Base-by-base conservation (phyloP, 2,888 invertebrate species). In the Morpho achilles region DNA sequence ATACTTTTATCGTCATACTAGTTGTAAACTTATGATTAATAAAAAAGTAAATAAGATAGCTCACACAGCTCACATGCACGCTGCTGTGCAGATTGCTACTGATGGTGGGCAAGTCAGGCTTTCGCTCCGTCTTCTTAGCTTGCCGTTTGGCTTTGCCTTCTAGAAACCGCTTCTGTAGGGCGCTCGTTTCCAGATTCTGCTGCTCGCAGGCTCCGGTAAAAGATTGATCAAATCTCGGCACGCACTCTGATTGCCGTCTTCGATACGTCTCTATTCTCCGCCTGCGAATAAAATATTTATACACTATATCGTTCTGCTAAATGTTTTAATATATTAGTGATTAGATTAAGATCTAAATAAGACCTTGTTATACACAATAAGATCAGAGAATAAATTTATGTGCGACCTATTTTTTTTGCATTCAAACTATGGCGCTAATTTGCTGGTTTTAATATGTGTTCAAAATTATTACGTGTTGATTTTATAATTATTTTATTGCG, bases 111-210 rank as follows among this genome's bases (percentile, higher is more conserved):
- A 87, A 73, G 72, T 89, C 85, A 45, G 87, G 86, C 79, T 87
- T 91, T 70, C 86, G 87, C 65, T 85, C 91, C 77, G 94, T 96
- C 91, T 96, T 96, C 87, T 97, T 97, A 61, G 95, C 95, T 68
- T 95, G 95, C 70, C 96, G 92, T 86, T 98, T 98, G 68, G 96
- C 95, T 84, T 97, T 98, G 80, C 95, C 95, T 87, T 98, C 98
- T 72, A 97, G 92, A 85, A 95, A 98, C 66, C 96, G 93, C 85
- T 98, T 97, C 82, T 97, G 96, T 65, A 98, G 92, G 67, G 96
- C 94, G 69, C 94, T 92, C 44, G 98, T 97, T 83, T 98, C 97
- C 87, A 97, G 94, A 72, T 96, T 94, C 81, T 98, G 97, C 80
- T 97, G 97, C 77, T 98, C 97, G 89, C 96, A 96, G 63, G 96